Base-by-base conservation (phyloP, 2,797 vertebrate genomes). In the Champsocephalus esox region DNA sequence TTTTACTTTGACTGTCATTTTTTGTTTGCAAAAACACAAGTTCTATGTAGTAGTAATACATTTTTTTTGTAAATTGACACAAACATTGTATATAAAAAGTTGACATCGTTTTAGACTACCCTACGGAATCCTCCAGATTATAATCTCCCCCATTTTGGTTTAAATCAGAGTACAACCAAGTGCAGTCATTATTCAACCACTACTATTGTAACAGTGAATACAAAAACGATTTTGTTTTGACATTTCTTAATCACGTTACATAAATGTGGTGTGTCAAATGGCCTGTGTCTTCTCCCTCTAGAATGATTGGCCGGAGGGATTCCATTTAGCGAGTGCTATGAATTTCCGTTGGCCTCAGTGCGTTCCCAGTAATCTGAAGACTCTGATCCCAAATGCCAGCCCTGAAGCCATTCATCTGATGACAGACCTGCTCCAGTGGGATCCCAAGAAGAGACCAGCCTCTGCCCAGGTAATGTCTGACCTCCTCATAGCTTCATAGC, bases 281-380 rank as follows among this genome's bases (percentile, higher is more conserved):
- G 9, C 73, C 49, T 78, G 16, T 48, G 14, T 65, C 17, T 61
- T 63, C 28, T 73, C 13, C 50, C 24, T 85, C 12, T 73, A 99
- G 98, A 96, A 92, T 51, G 97, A 99, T 75, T 99, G 98, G 98
- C 92, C 96, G 0, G 98, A 99, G 87, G 98, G 97, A 65, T 96
- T 95, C 89, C 97, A 97, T 78, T 95, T 99, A 67, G 97, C 97
- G 1, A 93, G 94, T 73, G 93, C 95, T 4, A 99, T 99, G 97
- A 98, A 96, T 77, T 99, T 99, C 92, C 97, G 96, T 67, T 99
- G 99, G 92, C 98, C 98, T 48, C 98, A 99, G 13, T 99, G 97
- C 88, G 95, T 99, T 72, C 96, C 97, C 49, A 97, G 95, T 88
- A 97, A 96, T 80, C 90, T 99, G 59, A 98, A 97, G 92, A 97